These are phyloP conservation scores for Trachelus tabidus DNA, from an alignment of 2,888 invertebrate genomes.

Conservation along the genomic window DNA sequence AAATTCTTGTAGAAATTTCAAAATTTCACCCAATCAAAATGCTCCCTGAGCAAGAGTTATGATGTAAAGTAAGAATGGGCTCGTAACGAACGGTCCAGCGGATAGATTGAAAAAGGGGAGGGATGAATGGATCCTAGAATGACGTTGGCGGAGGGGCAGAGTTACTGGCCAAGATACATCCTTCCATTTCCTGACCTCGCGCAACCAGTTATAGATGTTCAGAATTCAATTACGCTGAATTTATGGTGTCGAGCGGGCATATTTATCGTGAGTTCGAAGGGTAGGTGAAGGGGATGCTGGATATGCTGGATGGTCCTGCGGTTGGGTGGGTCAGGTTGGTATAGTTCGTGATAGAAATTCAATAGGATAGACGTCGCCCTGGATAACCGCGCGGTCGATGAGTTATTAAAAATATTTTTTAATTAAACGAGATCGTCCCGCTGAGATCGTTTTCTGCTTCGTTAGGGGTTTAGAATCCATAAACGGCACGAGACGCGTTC, in stretches of 20 bases:
- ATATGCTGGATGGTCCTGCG: neutral
- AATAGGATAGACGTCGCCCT: neutral
- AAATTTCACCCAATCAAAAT: too few relatives aligned
- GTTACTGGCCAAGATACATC: constrained; percentile 46
- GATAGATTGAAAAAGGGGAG: neutral
- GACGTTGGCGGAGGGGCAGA: neutral
- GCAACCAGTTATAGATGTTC: constrained; percentile 47
- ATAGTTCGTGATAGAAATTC: neutral
- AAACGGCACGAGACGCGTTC: neutral
- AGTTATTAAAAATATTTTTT: neutral
- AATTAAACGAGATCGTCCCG: neutral
- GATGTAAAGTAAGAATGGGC: too few relatives aligned
- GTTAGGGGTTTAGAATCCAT: neutral
- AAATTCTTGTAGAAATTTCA: too few relatives aligned
- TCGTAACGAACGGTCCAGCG: neutral
- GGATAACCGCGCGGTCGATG: neutral
- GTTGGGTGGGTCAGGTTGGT: neutral
- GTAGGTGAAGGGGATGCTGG: neutral
- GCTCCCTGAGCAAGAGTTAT: too few relatives aligned
- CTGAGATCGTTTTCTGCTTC: neutral
- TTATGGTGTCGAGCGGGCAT: constrained; percentile 51
- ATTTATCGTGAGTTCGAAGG: constrained; percentile 43
- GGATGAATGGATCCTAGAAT: neutral
- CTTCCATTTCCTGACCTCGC: constrained; percentile 49
- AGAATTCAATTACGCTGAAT: constrained; percentile 58